Percentiles rank a stretch among this genome's conserved stretches.
These are phyloP conservation scores for Drosophila sordidula DNA, from an alignment of 2,888 invertebrate genomes.

Conservation along the genomic window DNA sequence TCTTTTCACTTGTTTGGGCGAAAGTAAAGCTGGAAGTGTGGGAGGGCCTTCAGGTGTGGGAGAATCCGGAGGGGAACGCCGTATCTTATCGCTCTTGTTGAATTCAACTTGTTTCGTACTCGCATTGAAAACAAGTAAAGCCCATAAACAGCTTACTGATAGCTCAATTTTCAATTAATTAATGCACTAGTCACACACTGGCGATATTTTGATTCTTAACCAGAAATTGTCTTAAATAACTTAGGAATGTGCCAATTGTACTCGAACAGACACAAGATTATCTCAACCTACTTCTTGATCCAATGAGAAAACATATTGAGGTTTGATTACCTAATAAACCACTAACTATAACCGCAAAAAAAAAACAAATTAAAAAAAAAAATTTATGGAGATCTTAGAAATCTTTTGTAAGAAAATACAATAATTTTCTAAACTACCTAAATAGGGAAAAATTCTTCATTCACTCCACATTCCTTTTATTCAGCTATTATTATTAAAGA, in stretches of 20 bases:
- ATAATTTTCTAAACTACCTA: not conserved
- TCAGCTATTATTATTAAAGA: no score
- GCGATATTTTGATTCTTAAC: constrained; percentile 13
- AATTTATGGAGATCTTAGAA: no score
- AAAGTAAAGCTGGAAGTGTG: constrained; percentile 52
- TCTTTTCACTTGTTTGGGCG: constrained; percentile 28
- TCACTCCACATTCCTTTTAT: no score
- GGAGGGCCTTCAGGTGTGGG: constrained; percentile 5
- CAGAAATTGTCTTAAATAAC: not conserved
- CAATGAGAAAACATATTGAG: not conserved
- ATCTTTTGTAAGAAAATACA: no score
- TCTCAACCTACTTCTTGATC: not conserved
- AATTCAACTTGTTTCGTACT: constrained; percentile 25
- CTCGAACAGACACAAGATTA: not conserved
- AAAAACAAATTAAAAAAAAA: no score
- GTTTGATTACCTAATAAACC: no score
- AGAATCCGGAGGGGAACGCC: not conserved
- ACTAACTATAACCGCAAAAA: not conserved
- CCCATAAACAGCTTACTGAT: constrained; percentile 28
- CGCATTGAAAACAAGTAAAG: constrained; percentile 21
- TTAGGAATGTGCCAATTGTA: not conserved
- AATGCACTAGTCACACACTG: constrained; percentile 15
- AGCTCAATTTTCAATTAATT: constrained; percentile 47
- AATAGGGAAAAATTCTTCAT: not conserved
- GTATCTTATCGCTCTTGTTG: constrained; percentile 48